phyloP scores from a whole-genome alignment of 64 coral and sea anemone species.

The Catalaphyllia jardinei region DNA sequence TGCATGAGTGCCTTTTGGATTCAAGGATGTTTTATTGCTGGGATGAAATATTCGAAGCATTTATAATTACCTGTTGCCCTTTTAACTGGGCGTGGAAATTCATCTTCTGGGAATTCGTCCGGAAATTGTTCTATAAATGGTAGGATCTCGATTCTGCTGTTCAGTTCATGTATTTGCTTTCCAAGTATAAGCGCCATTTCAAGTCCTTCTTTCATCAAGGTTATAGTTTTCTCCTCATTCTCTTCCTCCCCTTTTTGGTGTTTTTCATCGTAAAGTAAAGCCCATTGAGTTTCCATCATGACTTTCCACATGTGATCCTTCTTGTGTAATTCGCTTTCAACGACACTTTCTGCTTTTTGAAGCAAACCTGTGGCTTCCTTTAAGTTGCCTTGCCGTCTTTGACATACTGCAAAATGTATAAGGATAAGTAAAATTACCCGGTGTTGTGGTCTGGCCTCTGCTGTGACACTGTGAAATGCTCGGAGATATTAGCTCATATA shows the following conservation, averaged over 20 bases:
- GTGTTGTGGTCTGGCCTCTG: too few relatives aligned
- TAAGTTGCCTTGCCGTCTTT: neutral
- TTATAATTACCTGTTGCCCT: too few relatives aligned
- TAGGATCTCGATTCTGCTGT: neutral
- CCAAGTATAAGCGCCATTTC: neutral
- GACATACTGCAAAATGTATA: conserved; percentile 5
- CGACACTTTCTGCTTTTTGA: neutral
- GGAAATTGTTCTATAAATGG: neutral
- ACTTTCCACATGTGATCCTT: conserved; percentile 30
- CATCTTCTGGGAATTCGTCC: neutral
- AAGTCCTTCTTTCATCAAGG: neutral
- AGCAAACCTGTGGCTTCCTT: neutral
- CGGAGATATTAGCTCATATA: too few relatives aligned
- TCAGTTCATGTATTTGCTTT: neutral
- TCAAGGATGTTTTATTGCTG: too few relatives aligned
- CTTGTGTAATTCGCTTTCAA: neutral
- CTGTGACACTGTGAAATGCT: too few relatives aligned
- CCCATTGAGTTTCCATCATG: neutral
- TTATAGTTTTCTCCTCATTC: neutral
- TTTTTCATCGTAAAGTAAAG: conserved; percentile 9
- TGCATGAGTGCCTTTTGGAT: too few relatives aligned
- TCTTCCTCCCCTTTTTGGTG: neutral
- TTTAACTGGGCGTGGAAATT: neutral
- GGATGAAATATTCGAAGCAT: too few relatives aligned
- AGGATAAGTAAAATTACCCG: neutral